Percentiles rank a stretch among this genome's conserved stretches.
Conservation (phyloP, 2,888 invertebrate species). For the Drosophila birchii region DNA sequence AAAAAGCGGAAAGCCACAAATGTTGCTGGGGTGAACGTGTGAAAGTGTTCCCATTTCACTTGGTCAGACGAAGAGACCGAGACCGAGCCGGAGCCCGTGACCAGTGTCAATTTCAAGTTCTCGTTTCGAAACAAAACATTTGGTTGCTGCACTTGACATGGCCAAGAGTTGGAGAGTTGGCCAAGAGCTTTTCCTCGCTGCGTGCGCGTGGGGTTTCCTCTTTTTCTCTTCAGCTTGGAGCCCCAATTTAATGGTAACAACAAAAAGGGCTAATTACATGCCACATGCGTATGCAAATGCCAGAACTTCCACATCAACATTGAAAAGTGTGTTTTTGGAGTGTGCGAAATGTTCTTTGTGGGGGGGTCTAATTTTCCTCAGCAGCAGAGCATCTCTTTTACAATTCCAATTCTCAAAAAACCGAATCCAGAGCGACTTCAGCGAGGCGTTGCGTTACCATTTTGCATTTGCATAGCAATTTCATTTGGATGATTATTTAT, state of each 20-base stretch:
- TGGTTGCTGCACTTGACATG: conserved; percentile 64
- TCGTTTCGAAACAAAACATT: conserved; percentile 20
- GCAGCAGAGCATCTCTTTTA: conserved; percentile 1
- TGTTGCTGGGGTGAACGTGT: conserved; percentile 50
- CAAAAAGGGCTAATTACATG: conserved; percentile 46
- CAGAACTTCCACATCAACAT: neutral
- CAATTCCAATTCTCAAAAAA: neutral
- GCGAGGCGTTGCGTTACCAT: conserved; percentile 60
- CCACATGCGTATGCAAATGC: conserved; percentile 54
- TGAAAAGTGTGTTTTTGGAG: conserved; percentile 71
- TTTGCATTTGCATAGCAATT: conserved; percentile 64
- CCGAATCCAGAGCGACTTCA: conserved; percentile 37
- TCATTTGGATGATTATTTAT: conserved; percentile 55
- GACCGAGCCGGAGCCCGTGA: conserved; percentile 1
- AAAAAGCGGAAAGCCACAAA: conserved; percentile 3
- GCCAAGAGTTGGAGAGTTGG: conserved; percentile 32
- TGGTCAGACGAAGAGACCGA: conserved; percentile 39
- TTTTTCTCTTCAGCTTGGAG: conserved; percentile 1
- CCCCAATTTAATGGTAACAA: conserved; percentile 37
- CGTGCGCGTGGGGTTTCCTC: conserved; percentile 21
- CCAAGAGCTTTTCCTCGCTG: neutral
- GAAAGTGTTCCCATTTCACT: conserved; percentile 80
- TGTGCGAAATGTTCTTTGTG: conserved; percentile 68
- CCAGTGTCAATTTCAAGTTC: conserved; percentile 56
- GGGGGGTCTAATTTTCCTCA: conserved; percentile 49